Percentiles rank a stretch among this genome's conserved stretches.
These are phyloP conservation scores for Urocolius indicus DNA, from an alignment of 2,113 vertebrate genomes.

Conservation along the genomic window DNA sequence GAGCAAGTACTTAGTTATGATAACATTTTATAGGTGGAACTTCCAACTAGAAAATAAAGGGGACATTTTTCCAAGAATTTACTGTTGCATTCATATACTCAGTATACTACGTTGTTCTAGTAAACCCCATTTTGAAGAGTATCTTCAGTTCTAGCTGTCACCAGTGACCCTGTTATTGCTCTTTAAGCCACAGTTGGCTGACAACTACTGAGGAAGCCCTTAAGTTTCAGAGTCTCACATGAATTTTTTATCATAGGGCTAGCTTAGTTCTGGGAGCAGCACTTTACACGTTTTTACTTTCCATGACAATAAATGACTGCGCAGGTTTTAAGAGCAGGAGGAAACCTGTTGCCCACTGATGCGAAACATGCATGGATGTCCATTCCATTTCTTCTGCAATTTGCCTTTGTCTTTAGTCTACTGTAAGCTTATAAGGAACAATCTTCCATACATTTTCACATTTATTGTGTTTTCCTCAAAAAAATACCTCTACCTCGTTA, in stretches of 20 bases:
- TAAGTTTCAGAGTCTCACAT: background rate
- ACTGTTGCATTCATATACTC: background rate
- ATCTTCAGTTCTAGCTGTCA: background rate
- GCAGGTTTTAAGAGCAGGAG: background rate
- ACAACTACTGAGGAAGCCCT: background rate
- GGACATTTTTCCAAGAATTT: background rate
- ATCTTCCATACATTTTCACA: background rate
- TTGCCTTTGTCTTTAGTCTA: background rate
- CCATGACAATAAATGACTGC: rapidly evolving
- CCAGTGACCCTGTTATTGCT: background rate
- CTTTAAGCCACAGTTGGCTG: background rate
- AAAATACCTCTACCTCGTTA: background rate
- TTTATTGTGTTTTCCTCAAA: background rate
- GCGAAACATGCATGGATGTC: background rate
- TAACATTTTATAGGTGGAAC: background rate
- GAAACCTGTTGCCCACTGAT: rapidly evolving
- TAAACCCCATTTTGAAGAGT: background rate
- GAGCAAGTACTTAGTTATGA: background rate
- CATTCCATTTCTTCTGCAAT: background rate
- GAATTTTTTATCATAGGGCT: background rate
- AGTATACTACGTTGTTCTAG: background rate
- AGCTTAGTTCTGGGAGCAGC: background rate
- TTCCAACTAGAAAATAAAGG: slow-evolving; percentile 14
- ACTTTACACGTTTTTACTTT: background rate
- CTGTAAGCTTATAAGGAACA: background rate